Conservation (phyloP, 2,797 vertebrate genomes). For the Natrix natrix region DNA sequence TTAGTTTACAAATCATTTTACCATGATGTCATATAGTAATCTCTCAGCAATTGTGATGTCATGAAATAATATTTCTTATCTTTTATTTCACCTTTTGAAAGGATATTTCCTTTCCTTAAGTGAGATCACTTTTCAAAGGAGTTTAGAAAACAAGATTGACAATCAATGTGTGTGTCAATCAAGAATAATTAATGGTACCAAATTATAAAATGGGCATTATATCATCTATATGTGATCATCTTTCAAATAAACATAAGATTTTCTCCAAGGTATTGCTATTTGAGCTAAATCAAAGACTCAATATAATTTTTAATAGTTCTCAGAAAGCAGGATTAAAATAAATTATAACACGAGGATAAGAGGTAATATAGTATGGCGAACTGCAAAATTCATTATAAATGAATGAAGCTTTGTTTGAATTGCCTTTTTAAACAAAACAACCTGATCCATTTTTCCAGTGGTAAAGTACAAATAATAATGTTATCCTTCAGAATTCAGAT, state of each 20-base stretch:
- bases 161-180: not conserved
- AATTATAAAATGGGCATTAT: not conserved
- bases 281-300: not conserved
- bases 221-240: not conserved
- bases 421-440: not conserved
- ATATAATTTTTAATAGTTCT: not conserved
- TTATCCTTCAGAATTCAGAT: not conserved
- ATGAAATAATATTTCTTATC: not conserved
- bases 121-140: not conserved
- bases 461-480: not conserved
- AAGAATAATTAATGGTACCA: not conserved
- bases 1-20: constrained; percentile 13
- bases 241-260: not conserved
- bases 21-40: constrained; percentile 36
- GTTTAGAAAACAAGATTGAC: not conserved
- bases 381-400: not conserved
- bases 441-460: not conserved
- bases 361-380: not conserved
- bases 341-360: not conserved
- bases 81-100: not conserved
- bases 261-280: not conserved
- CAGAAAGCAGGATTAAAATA: not conserved
- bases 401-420: not conserved
- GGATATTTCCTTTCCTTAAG: not conserved
- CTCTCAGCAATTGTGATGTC: not conserved